These are phyloP conservation scores for Anas platyrhynchos DNA, from an alignment of 2,113 vertebrate genomes.

Conservation along the genomic window DNA sequence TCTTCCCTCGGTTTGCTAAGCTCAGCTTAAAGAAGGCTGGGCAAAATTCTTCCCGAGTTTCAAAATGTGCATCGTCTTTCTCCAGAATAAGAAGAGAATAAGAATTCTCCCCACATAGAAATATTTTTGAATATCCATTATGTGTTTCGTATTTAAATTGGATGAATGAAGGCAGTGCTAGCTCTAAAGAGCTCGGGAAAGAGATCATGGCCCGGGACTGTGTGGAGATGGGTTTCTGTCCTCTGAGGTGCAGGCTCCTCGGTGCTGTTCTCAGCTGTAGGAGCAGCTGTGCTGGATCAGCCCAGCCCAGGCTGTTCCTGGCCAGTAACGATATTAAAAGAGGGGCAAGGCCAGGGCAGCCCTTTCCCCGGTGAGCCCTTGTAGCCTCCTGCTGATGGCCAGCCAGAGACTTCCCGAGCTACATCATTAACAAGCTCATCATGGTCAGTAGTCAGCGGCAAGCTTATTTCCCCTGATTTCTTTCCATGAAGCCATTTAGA, in stretches of 20 bases:
- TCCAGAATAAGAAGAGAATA: background rate
- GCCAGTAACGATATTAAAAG: background rate
- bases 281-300: background rate
- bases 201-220: rapidly evolving
- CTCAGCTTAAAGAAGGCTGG: background rate
- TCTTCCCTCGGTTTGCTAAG: background rate
- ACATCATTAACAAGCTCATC: background rate
- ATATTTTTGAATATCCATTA: background rate
- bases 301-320: background rate
- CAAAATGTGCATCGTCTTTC: background rate
- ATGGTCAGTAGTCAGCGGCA: background rate
- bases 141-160: background rate
- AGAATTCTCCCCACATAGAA: background rate
- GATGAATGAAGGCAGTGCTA: background rate
- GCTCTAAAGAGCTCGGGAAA: rapidly evolving
- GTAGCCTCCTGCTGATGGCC: background rate
- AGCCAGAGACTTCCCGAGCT: background rate
- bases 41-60: background rate
- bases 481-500: conserved; percentile 27
- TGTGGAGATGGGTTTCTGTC: background rate
- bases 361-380: background rate
- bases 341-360: background rate
- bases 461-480: conserved; percentile 15
- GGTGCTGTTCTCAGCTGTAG: background rate
- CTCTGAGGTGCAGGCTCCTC: background rate